These are phyloP conservation scores for Etheostoma nigrum DNA, from an alignment of 2,797 vertebrate genomes.

Conservation along the genomic window DNA sequence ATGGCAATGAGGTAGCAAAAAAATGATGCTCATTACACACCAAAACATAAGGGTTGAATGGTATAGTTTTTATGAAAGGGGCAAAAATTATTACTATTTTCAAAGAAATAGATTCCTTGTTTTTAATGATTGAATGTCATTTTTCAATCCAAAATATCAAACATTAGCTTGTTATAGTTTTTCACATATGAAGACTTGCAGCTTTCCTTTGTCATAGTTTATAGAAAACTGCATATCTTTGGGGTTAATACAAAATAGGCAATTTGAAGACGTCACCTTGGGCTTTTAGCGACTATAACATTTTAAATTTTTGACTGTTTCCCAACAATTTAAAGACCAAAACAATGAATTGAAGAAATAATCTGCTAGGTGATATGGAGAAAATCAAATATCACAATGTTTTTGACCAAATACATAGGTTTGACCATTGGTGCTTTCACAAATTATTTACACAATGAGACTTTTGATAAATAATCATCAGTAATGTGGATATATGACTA, in stretches of 20 bases:
- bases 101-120: neutral
- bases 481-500: too few species aligned
- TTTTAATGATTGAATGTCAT: neutral
- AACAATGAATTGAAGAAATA: neutral
- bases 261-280: neutral
- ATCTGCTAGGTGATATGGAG: too few species aligned
- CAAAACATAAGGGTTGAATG: neutral
- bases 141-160: slow-evolving; percentile 10
- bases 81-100: neutral
- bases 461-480: too few species aligned
- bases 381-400: too few species aligned
- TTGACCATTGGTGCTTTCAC: too few species aligned
- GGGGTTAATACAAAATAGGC: neutral
- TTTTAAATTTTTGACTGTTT: neutral
- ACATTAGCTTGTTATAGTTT: too few species aligned
- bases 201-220: neutral
- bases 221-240: neutral
- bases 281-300: neutral
- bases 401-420: too few species aligned
- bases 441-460: too few species aligned
- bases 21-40: slow-evolving; percentile 3
- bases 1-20: neutral
- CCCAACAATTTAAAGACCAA: neutral
- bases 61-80: neutral
- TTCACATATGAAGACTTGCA: neutral